phyloP scores from a whole-genome alignment of 2,113 vertebrate species.

The Cyprinodon brontotheroides region DNA sequence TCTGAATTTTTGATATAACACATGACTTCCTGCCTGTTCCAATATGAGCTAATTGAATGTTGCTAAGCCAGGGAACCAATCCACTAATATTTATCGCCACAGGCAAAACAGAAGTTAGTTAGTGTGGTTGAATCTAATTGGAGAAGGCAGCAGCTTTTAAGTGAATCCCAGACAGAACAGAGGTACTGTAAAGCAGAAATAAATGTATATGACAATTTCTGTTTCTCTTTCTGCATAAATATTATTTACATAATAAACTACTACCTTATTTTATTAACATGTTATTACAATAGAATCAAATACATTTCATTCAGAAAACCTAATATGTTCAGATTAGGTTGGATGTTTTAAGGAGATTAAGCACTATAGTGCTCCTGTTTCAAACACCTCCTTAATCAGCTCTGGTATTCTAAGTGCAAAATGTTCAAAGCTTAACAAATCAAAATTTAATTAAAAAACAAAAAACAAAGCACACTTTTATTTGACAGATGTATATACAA shows the following conservation, averaged over 20 bases:
- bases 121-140: conserved; percentile 62
- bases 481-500: conserved; percentile 28
- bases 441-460: conserved; percentile 50
- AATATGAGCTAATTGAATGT: conserved; percentile 67
- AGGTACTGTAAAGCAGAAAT: conserved; percentile 53
- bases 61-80: conserved; percentile 59
- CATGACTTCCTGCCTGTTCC: conserved; percentile 55
- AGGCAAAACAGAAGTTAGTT: conserved; percentile 64
- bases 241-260: conserved; percentile 38
- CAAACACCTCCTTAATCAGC: conserved; percentile 27
- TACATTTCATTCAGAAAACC: neutral
- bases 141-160: conserved; percentile 70
- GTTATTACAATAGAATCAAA: conserved; percentile 5
- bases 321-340: neutral
- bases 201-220: conserved; percentile 31
- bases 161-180: conserved; percentile 64
- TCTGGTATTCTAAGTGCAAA: conserved; percentile 62
- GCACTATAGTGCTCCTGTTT: conserved; percentile 17
- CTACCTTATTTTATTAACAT: conserved; percentile 20
- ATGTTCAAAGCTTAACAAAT: conserved; percentile 74
- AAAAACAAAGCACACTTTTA: conserved; percentile 60
- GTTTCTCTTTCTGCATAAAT: conserved; percentile 43
- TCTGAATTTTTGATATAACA: conserved; percentile 38
- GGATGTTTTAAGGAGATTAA: neutral
- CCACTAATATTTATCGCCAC: conserved; percentile 65